phyloP scores from a whole-genome alignment of 2,888 invertebrate genomes.

The Apoda limacodes region DNA sequence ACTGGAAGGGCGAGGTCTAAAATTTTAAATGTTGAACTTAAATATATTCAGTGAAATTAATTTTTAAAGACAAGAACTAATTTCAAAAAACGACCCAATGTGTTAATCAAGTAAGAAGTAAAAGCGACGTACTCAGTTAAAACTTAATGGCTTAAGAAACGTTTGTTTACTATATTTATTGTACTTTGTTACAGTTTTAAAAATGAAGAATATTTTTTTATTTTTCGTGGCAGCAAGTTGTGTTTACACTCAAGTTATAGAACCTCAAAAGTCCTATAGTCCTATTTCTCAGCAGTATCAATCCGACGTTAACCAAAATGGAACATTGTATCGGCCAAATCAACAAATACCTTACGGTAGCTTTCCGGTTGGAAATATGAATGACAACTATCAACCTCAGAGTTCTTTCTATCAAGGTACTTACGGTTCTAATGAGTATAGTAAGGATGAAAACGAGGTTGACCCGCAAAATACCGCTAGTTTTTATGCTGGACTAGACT shows the following conservation, averaged over 20 bases:
- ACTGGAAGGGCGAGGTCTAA: too few species aligned
- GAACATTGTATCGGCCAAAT: conserved; percentile 39
- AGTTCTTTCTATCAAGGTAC: conserved; percentile 52
- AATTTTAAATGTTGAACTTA: too few species aligned
- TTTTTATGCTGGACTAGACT: conserved; percentile 55
- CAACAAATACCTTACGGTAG: conserved; percentile 53
- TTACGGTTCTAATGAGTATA: conserved; percentile 43
- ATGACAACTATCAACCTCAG: conserved; percentile 43
- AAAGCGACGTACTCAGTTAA: conserved; percentile 12
- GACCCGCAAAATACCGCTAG: conserved; percentile 48
- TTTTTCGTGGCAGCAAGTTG: conserved; percentile 36
- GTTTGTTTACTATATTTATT: too few species aligned
- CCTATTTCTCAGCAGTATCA: conserved; percentile 43
- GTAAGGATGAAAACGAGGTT: conserved; percentile 41
- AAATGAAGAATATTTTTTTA: conserved; percentile 43
- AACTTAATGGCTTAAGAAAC: conserved; percentile 24
- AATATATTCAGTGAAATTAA: too few species aligned
- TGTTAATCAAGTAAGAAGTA: conserved; percentile 7
- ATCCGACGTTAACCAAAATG: conserved; percentile 35
- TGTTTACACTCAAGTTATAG: conserved; percentile 42
- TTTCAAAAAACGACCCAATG: too few species aligned
- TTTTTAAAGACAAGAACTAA: too few species aligned
- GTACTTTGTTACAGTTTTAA: too few species aligned
- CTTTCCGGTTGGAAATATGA: conserved; percentile 41
- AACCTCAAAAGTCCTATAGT: conserved; percentile 37